phyloP scores from a whole-genome alignment of 53 echinoderm and acorn worm species.

The Temnopleurus reevesii region DNA sequence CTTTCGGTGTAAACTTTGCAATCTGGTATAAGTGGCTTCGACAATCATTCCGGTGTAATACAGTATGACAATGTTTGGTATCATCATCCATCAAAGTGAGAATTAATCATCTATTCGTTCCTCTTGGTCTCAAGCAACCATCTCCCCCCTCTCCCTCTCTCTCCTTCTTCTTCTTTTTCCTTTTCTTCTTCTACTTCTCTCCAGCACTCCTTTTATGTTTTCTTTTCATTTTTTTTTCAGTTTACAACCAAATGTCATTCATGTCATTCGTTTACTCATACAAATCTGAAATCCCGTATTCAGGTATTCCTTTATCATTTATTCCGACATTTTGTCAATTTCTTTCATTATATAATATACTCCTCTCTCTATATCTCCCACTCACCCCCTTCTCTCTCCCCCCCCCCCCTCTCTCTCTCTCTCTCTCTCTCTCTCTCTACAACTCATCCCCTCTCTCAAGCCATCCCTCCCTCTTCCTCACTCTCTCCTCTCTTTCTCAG shows the following conservation, averaged over 20 bases:
- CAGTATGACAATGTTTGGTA: conserved; percentile 41
- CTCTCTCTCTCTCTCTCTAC: not conserved
- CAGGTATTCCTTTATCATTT: too few relatives aligned
- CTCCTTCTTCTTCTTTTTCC: not conserved
- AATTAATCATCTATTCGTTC: conserved; percentile 36
- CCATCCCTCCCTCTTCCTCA: not conserved
- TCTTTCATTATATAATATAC: not conserved
- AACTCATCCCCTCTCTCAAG: not conserved
- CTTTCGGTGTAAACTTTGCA: too few relatives aligned
- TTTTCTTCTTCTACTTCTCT: not conserved
- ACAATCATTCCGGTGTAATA: conserved; percentile 31
- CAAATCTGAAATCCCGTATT: too few relatives aligned
- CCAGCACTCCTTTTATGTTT: not conserved
- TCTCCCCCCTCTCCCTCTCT: not conserved
- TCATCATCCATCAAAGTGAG: conserved; percentile 44
- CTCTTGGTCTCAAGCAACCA: too few relatives aligned
- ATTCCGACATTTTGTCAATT: not conserved
- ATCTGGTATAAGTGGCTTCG: conserved; percentile 22
- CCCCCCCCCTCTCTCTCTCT: not conserved
- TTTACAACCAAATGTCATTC: not conserved
- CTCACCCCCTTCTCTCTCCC: not conserved
- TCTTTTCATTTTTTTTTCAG: not conserved
- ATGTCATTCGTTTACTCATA: too few relatives aligned
- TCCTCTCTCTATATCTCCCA: not conserved
- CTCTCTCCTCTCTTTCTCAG: not conserved